Percentiles rank a stretch among this genome's conserved stretches.
These are phyloP conservation scores for Pseudorectes ferrugineus DNA, from an alignment of 2,113 vertebrate genomes.

Conservation along the genomic window DNA sequence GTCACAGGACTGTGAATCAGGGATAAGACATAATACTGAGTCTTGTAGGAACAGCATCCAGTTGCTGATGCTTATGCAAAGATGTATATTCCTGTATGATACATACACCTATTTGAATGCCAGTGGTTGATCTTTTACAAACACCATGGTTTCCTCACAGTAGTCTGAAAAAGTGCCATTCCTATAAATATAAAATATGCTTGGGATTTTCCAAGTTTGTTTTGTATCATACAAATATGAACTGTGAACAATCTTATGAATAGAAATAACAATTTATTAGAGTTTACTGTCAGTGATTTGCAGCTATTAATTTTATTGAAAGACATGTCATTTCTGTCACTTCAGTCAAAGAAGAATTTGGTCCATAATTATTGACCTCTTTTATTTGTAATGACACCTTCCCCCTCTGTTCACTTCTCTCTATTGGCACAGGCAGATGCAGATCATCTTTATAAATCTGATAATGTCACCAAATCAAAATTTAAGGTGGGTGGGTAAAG, in stretches of 20 bases:
- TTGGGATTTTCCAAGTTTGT: background rate
- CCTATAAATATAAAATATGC: background rate
- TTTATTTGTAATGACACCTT: background rate
- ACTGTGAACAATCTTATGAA: background rate
- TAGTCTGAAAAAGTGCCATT: background rate
- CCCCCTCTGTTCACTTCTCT: background rate
- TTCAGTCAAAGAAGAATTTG: background rate
- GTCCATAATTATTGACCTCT: background rate
- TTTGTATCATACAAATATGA: background rate
- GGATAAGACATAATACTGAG: background rate
- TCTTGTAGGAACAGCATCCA: background rate
- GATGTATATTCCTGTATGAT: background rate
- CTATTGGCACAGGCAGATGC: background rate
- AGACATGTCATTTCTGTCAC: background rate
- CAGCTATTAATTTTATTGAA: background rate
- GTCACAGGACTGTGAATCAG: background rate
- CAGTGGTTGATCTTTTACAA: background rate
- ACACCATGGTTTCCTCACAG: background rate
- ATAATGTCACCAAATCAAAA: background rate
- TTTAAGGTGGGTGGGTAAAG: background rate
- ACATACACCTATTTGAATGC: background rate
- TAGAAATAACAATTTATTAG: background rate
- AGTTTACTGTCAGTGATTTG: background rate
- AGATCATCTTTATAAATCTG: background rate
- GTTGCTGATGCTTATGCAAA: background rate